phyloP scores from a whole-genome alignment of 2,113 vertebrate species.

The Misgurnus anguillicaudatus region DNA sequence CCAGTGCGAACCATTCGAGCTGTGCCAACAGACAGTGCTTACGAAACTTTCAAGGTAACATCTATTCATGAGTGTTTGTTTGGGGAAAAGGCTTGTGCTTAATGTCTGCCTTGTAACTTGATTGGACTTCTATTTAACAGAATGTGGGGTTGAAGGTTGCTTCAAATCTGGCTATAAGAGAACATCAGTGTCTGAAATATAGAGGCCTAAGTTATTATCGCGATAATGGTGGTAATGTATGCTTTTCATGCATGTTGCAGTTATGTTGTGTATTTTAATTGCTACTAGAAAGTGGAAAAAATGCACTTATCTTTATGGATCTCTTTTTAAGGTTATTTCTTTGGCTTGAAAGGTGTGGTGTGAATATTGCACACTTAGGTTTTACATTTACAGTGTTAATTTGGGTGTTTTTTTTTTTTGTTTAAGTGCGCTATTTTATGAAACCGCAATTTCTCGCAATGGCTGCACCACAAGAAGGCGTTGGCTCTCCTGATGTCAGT shows the following conservation, averaged over 20 bases:
- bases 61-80: neutral
- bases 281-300: no score
- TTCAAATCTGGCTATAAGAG: constrained; percentile 58
- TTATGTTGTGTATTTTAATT: no score
- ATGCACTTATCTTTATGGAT: no score
- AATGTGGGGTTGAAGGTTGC: constrained; percentile 76
- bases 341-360: no score
- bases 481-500: no score
- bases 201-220: constrained; percentile 14
- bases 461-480: neutral
- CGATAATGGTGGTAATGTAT: neutral
- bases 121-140: constrained; percentile 58
- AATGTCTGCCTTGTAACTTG: no score
- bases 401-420: no score
- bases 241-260: neutral
- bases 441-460: rapidly evolving
- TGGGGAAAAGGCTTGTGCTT: no score
- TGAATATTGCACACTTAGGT: no score
- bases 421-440: no score
- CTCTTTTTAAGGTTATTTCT: no score
- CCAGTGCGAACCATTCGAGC: constrained; percentile 58
- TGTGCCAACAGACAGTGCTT: neutral
- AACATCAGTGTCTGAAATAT: constrained; percentile 64
- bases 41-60: constrained; percentile 62
- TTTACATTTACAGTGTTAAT: no score